phyloP scores from a whole-genome alignment of 2,888 invertebrate genomes.

The Chaitophorus viminalis region DNA sequence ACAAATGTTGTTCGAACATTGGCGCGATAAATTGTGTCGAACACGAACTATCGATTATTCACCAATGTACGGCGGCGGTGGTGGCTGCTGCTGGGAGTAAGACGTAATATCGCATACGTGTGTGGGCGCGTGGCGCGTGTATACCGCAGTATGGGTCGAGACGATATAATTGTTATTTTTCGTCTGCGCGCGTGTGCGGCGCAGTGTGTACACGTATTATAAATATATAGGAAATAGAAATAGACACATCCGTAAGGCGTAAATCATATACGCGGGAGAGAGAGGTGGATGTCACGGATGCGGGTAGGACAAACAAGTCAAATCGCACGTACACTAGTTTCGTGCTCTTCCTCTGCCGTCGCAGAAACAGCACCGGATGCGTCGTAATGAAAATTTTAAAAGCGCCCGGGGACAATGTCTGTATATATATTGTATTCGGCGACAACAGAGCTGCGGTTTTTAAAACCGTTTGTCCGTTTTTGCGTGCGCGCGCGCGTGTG shows the following conservation, averaged over 20 bases:
- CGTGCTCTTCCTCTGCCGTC: no score
- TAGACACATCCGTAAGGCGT: slow-evolving; percentile 38
- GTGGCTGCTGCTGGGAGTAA: no score
- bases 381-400: slow-evolving; percentile 58
- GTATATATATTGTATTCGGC: background rate
- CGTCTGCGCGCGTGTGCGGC: background rate
- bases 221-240: slow-evolving; percentile 32
- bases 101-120: no score
- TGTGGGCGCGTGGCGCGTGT: background rate
- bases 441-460: slow-evolving; percentile 23
- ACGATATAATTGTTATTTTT: slow-evolving; percentile 23
- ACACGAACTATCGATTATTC: background rate
- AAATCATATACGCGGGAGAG: slow-evolving; percentile 27
- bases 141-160: background rate
- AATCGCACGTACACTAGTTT: slow-evolving; percentile 4
- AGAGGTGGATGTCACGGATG: no score
- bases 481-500: no score
- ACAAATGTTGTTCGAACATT: no score
- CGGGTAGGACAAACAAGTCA: slow-evolving; percentile 34
- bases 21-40: background rate
- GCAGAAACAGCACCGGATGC: slow-evolving; percentile 21
- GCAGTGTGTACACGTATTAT: background rate
- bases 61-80: no score
- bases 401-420: slow-evolving; percentile 25
- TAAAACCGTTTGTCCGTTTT: slow-evolving; percentile 36